phyloP scores from a whole-genome alignment of 2,113 vertebrate species.

The Mobula hypostoma region DNA sequence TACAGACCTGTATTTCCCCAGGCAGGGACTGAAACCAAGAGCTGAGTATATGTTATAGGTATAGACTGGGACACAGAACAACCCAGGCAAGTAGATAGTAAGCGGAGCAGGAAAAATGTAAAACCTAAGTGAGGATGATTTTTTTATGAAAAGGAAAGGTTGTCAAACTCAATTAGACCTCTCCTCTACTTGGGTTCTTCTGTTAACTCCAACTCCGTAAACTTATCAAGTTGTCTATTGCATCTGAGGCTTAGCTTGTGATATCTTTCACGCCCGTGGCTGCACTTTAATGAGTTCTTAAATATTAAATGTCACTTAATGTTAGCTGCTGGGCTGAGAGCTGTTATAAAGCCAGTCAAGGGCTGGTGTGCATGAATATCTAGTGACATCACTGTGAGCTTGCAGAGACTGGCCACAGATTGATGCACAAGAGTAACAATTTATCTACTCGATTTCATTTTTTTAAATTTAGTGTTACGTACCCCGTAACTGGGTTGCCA shows the following conservation, averaged over 20 bases:
- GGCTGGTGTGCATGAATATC: not conserved
- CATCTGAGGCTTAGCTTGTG: not conserved
- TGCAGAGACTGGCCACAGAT: no score
- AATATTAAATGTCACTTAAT: not conserved
- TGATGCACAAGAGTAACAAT: not conserved
- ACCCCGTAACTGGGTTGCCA: no score
- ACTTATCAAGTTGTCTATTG: not conserved
- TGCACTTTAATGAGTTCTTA: not conserved
- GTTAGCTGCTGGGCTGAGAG: not conserved
- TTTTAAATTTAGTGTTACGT: no score
- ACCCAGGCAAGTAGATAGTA: not conserved
- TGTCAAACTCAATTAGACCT: not conserved
- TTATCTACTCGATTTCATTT: no score
- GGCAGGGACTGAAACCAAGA: not conserved
- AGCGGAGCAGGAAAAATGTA: not conserved
- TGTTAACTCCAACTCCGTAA: not conserved
- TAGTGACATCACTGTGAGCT: no score
- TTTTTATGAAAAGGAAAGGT: not conserved
- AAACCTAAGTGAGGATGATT: not conserved
- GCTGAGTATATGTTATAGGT: not conserved
- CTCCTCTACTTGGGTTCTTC: not conserved
- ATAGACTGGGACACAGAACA: not conserved
- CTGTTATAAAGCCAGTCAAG: not conserved
- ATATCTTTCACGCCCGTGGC: not conserved
- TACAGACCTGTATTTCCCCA: not conserved